Evolutionary conservation across 1,140 invertebrate species (phyloP), one percentile per base, ranked within the genome.

Genomic region (Drosophila athabasca): DNA sequence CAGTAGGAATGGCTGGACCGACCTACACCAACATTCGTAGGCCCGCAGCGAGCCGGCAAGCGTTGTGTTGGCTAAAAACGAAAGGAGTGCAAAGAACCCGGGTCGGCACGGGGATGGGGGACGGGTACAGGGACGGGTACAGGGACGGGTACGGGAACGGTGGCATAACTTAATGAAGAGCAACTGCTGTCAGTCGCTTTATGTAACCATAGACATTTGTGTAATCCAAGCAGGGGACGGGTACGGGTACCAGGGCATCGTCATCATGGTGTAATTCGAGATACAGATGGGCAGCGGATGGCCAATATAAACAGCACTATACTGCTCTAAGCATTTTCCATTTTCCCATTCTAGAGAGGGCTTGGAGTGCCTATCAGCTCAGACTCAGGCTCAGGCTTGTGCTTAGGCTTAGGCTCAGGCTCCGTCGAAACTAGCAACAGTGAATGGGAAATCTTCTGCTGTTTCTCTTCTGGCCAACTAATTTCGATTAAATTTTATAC

Each of bases 81-180:
- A 75, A 81, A 73, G 74, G 62, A 78, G 79, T 77, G 70, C 79
- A 82, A 83, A 48, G 69, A 82, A 77, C 79, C 55, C 69, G 46
- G n/a, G 11, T 6, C 19, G 35, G 41, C 24, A 26, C 15, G 41
- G 41, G 41, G 41, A 44, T 17, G 41, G 41, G 22, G 22, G 8
- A 61, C 17, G 29, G 58, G n/a, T 7, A 6, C 8, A 6, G 22
- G 11, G 2, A 31, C 4, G 31, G 43, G 9, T 7, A 6, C 8
- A 6, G 22, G 11, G 2, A 31, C 4, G 31, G 43, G 9, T 15
- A 13, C 4, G 45, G n/a, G 24, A 22, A 55, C 29, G 46, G 41
- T 29, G 53, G 29, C 61, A 41, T 26, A 45, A 39, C 57, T 51
- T 67, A 76, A 68, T 76, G 57, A 60, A 76, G 72, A 68, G 55